Conservation (phyloP, 2,888 invertebrate genomes). For the Argyresthia goedartella region DNA sequence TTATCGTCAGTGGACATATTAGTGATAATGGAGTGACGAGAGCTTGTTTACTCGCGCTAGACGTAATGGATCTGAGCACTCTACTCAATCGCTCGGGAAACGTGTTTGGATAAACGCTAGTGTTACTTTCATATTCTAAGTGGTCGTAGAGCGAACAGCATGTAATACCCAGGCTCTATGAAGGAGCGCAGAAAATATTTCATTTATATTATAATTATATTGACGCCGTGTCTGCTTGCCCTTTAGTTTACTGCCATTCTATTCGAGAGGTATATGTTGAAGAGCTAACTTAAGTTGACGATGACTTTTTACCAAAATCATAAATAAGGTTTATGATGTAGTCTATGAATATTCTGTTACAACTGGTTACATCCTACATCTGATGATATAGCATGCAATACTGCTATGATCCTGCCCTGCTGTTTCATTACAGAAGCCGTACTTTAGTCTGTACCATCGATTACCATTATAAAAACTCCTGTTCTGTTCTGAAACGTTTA, state of each 20-base stretch:
- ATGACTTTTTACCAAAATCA: not conserved
- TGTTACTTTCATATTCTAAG: constrained; percentile 52
- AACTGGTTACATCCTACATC: not conserved
- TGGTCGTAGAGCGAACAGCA: constrained; percentile 2
- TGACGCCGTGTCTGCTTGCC: not conserved
- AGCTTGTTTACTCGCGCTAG: constrained; percentile 43
- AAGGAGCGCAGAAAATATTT: constrained; percentile 5
- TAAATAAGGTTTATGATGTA: not conserved
- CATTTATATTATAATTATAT: constrained; percentile 1
- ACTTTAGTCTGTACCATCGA: no score
- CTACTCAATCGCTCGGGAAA: constrained; percentile 54
- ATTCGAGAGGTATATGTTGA: not conserved
- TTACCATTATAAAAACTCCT: no score
- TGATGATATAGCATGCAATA: no score
- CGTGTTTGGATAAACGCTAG: constrained; percentile 58
- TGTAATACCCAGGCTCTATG: constrained; percentile 5
- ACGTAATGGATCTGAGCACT: constrained; percentile 57
- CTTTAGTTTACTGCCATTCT: not conserved
- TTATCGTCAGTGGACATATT: constrained; percentile 25
- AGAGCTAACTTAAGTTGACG: not conserved
- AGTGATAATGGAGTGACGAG: constrained; percentile 32
- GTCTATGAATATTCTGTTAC: not conserved
- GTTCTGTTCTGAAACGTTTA: no score
- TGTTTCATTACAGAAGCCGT: no score
- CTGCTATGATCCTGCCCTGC: no score